A percentile compares a stretch with the other conserved stretches of the same genome.
Conservation (phyloP, 2,113 vertebrate genomes). For the Mustela lutreola region DNA sequence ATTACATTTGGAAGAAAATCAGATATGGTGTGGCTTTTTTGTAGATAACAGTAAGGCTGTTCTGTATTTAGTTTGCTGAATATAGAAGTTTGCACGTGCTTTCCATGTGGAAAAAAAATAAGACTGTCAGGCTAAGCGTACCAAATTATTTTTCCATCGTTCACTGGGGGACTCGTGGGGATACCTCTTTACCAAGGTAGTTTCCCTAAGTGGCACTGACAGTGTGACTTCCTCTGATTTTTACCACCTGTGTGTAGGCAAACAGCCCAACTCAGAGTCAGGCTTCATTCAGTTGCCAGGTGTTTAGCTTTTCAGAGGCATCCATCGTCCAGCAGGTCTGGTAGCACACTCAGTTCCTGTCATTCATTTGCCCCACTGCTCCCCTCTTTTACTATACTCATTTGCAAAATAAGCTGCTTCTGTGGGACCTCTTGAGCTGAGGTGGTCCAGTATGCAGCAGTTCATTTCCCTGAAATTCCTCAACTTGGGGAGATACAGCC, state of each 20-base stretch:
- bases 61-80: background rate
- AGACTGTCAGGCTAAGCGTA: background rate
- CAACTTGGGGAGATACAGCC: background rate
- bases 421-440: background rate
- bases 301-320: conserved; percentile 44
- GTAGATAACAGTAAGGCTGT: background rate
- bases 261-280: background rate
- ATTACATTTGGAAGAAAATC: background rate
- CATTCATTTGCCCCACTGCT: background rate
- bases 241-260: background rate
- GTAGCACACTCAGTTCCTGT: background rate
- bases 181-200: background rate
- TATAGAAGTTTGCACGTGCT: background rate
- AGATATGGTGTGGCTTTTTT: background rate
- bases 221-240: background rate
- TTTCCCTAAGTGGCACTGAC: background rate
- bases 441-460: background rate
- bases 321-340: background rate
- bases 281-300: background rate
- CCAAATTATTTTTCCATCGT: background rate
- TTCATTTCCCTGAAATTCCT: conserved; percentile 6
- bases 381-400: background rate
- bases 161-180: background rate
- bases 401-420: background rate
- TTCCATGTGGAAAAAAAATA: background rate